phyloP scores from a whole-genome alignment of 64 coral and sea anemone species.

The Cladopsammia gracilis region DNA sequence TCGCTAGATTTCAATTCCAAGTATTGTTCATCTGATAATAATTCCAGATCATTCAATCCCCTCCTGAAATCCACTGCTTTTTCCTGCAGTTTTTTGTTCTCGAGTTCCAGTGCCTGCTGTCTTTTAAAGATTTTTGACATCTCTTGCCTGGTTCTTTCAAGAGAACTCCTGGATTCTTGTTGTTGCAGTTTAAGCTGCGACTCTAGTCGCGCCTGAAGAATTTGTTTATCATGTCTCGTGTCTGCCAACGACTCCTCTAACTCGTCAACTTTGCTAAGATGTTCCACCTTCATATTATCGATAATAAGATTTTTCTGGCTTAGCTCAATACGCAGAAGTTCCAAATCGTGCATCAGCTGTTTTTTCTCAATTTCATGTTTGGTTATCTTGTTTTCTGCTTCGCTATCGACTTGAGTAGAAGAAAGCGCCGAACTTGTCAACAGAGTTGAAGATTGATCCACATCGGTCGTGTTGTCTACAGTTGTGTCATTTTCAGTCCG shows the following conservation, averaged over 20 bases:
- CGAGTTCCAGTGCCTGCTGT: conserved; percentile 87
- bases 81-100: conserved; percentile 90
- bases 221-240: conserved; percentile 87
- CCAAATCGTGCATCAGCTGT: conserved; percentile 93
- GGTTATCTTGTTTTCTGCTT: conserved; percentile 83
- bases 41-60: conserved; percentile 59
- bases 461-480: conserved; percentile 75
- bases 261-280: conserved; percentile 90
- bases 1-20: conserved; percentile 92
- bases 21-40: conserved; percentile 87
- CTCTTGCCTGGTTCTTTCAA: conserved; percentile 89
- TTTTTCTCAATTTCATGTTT: conserved; percentile 96
- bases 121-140: conserved; percentile 78
- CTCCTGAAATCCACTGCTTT: conserved; percentile 83
- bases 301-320: conserved; percentile 95
- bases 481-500: conserved; percentile 73
- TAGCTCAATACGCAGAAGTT: conserved; percentile 91
- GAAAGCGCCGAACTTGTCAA: conserved; percentile 87
- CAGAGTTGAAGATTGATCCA: conserved; percentile 86
- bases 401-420: conserved; percentile 83
- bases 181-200: conserved; percentile 94
- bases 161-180: conserved; percentile 82
- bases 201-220: conserved; percentile 91
- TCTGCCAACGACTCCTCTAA: conserved; percentile 92
- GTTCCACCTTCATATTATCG: conserved; percentile 94